Base-by-base conservation (phyloP, 2,797 vertebrate species). In the Oreonectes daqikongensis region DNA sequence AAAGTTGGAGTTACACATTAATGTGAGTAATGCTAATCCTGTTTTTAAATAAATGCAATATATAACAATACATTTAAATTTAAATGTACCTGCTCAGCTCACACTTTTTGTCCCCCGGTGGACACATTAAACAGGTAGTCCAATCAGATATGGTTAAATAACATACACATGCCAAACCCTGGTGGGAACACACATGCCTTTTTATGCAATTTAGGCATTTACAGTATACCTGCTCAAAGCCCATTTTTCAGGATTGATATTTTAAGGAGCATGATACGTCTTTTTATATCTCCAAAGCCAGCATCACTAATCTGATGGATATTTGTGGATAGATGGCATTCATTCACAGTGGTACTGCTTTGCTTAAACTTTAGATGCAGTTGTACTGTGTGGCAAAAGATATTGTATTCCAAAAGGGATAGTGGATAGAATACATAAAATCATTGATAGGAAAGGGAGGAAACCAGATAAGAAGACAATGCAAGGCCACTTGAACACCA, bases 81-180 rank as follows among this genome's bases (percentile, higher is more conserved):
- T n/a, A n/a, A n/a, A n/a, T n/a, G n/a, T 42, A 24, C 38, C 32
- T 64, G 15, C 46, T 63, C 22, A 52, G n/a, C 67, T 38, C 55
- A 28, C n/a, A 44, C 26, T 32, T 17, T 42, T 59, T 57, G 38
- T 42, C 52, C 69, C 26, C 38, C 53, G 40, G 24, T 44, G 38
- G 53, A 71, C 32, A 24, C 28, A 40, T 69, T 71, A n/a, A 42
- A 59, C 38, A 60, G 53, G 69, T 71, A 69, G 30, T 46, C n/a
- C 28, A 26, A 71, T 26, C 69, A 59, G 9, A 71, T 38, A 59
- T 42, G 40, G 40, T 42, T 14, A 42, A 42, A 42, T 42, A 42
- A 42, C 40, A 42, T 3, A 42, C 40, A 3, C 12, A 42, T 14
- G 11, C 24, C 64, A 28, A 30, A 67, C 22, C 64, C 52, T 42